Conservation (phyloP, 2,113 vertebrate genomes). For the Lipotes vexillifer region DNA sequence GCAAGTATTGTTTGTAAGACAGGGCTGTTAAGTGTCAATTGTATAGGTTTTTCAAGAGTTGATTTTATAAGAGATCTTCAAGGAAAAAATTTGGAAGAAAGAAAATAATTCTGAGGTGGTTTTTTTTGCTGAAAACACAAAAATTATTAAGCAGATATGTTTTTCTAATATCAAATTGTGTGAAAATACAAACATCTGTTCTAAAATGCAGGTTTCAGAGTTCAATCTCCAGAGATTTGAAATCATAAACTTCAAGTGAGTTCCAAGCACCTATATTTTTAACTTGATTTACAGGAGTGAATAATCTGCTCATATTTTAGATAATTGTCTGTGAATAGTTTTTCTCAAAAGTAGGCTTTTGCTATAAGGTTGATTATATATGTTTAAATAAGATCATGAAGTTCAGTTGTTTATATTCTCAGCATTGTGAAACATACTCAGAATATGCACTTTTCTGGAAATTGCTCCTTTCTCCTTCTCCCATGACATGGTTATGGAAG, state of each 20-base stretch:
- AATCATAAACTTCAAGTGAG: neutral
- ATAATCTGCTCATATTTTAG: neutral
- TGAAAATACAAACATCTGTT: neutral
- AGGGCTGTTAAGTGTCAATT: neutral
- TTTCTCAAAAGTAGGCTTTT: neutral
- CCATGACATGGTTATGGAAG: neutral
- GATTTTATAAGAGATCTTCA: conserved; percentile 15
- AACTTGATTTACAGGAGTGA: neutral
- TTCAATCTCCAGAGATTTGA: neutral
- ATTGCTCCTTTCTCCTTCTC: neutral
- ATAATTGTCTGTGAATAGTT: neutral
- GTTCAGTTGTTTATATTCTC: neutral
- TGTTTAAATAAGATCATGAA: neutral
- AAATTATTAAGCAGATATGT: neutral
- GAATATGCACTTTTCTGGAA: neutral
- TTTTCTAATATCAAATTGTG: neutral
- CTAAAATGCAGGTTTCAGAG: neutral
- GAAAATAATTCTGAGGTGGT: neutral
- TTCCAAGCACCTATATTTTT: neutral
- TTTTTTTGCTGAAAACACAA: neutral
- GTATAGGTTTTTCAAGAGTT: neutral
- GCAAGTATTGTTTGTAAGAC: neutral
- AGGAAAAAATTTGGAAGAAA: neutral
- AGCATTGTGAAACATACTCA: neutral
- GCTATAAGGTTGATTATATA: neutral